These are phyloP conservation scores for Mythimna pallens DNA, from an alignment of 2,888 invertebrate genomes.

Conservation along the genomic window DNA sequence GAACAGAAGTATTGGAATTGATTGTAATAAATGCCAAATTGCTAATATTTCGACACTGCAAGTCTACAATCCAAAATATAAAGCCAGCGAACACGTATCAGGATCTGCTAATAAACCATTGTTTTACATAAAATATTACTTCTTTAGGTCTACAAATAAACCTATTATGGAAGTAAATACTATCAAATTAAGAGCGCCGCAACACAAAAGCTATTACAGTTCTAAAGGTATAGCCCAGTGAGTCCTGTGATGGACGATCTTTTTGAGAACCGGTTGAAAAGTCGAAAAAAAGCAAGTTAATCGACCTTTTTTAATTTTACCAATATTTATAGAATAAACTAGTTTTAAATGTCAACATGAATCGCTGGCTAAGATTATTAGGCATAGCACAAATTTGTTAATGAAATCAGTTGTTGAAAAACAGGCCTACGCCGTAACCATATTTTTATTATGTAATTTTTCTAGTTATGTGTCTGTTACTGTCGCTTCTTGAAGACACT, in stretches of 20 bases:
- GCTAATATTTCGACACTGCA: not conserved
- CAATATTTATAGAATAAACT: not conserved
- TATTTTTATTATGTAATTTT: too few species aligned
- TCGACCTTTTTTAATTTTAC: not conserved
- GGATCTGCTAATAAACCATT: conserved; percentile 1
- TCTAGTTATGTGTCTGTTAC: too few species aligned
- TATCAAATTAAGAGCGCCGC: too few species aligned
- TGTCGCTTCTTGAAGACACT: too few species aligned
- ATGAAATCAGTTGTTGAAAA: too few species aligned
- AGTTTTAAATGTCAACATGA: not conserved
- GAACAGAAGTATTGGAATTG: not conserved
- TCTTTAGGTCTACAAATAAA: not conserved
- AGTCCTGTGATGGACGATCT: not conserved
- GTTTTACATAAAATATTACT: not conserved
- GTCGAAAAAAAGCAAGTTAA: not conserved
- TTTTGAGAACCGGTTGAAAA: not conserved
- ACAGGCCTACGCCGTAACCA: too few species aligned
- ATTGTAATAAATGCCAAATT: conserved; percentile 3
- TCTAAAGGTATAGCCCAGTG: not conserved
- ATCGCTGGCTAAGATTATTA: too few species aligned
- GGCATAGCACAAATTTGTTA: too few species aligned
- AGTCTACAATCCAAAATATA: not conserved
- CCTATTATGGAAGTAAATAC: too few species aligned
- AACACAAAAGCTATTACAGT: not conserved
- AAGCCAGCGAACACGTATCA: not conserved